phyloP scores from a whole-genome alignment of 2,113 vertebrate genomes.

The Aix galericulata region DNA sequence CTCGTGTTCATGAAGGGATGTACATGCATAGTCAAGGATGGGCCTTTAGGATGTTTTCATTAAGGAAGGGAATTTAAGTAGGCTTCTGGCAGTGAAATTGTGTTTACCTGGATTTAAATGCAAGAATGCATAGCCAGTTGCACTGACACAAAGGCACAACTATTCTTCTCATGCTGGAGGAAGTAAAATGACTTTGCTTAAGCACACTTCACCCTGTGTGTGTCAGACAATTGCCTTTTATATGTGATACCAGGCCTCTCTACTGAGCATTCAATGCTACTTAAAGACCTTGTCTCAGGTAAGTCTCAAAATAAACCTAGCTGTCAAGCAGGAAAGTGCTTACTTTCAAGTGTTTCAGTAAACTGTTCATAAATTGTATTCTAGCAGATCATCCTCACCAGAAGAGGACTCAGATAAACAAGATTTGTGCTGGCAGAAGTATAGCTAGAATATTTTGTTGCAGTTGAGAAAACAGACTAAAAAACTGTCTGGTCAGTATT shows the following conservation, averaged over 20 bases:
- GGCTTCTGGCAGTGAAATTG: not conserved
- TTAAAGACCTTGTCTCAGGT: not conserved
- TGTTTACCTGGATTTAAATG: not conserved
- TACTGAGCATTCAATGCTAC: not conserved
- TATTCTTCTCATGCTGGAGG: not conserved
- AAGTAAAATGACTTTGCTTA: not conserved
- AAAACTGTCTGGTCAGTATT: not conserved
- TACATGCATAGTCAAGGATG: not conserved
- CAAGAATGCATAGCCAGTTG: not conserved
- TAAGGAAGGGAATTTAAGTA: not conserved
- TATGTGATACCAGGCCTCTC: not conserved
- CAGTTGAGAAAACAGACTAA: constrained; percentile 26
- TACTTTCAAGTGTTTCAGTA: not conserved
- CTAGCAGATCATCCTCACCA: not conserved
- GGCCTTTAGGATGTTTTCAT: not conserved
- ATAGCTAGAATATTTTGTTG: constrained; percentile 24
- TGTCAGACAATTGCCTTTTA: not conserved
- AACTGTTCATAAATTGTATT: not conserved
- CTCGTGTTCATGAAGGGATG: rapidly evolving
- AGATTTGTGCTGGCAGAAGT: constrained; percentile 31
- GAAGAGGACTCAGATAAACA: constrained; percentile 33
- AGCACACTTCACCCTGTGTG: not conserved
- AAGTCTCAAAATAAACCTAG: not conserved
- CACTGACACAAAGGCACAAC: not conserved
- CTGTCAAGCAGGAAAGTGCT: not conserved